A percentile compares a stretch with the other conserved stretches of the same genome.
Evolutionary conservation across 2,888 invertebrate species (phyloP).

Genomic region (Heliconius ethilla): DNA sequence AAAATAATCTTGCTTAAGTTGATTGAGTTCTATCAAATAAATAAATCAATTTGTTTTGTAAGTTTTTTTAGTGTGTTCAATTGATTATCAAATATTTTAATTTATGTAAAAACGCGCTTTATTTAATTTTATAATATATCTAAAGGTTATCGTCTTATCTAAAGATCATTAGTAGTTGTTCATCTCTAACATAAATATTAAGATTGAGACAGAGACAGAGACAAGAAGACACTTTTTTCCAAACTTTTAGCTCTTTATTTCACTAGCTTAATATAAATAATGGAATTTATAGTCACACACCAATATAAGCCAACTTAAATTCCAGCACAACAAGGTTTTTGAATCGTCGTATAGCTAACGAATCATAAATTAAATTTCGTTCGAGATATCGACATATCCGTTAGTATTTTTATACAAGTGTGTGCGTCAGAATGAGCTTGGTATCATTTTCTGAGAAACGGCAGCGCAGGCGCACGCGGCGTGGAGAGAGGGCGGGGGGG

Average conservation of each 20-base stretch:
- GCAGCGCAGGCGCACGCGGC: constrained; percentile 51
- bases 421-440: constrained; percentile 54
- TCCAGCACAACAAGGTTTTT: neutral
- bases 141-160: neutral
- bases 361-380: constrained; percentile 52
- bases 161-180: too few relatives aligned
- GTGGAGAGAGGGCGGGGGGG: constrained; percentile 45
- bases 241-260: neutral
- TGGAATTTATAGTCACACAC: neutral
- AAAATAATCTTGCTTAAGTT: constrained; percentile 11
- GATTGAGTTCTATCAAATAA: neutral
- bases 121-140: neutral
- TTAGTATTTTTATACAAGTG: constrained; percentile 43
- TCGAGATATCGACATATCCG: constrained; percentile 51
- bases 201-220: too few relatives aligned
- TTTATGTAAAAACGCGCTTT: neutral
- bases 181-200: neutral
- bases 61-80: neutral
- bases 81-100: too few relatives aligned
- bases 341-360: constrained; percentile 32
- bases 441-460: constrained; percentile 74
- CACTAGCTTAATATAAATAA: neutral
- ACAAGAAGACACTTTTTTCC: neutral
- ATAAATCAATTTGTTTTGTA: neutral
- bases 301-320: neutral